Percentiles rank a stretch among this genome's conserved stretches.
Conservation (phyloP, 2,113 vertebrate genomes). For the Accipiter virgatus region DNA sequence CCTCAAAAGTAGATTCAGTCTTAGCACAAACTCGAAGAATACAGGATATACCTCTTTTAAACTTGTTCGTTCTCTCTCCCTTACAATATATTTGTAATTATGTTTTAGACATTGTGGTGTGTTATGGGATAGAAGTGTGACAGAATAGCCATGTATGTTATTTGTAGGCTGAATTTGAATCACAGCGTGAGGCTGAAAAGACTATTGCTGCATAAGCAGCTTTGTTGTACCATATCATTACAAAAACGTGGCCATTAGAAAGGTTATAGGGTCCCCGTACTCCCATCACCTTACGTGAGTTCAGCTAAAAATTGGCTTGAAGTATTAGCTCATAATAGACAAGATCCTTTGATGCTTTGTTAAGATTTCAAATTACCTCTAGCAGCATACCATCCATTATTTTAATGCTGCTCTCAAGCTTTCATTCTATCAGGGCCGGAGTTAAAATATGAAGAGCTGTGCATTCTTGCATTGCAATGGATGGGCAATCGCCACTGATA, state of each 20-base stretch:
- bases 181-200: neutral
- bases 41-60: neutral
- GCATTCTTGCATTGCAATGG: neutral
- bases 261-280: neutral
- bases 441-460: neutral
- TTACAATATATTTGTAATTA: neutral
- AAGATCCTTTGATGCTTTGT: slow-evolving; percentile 13
- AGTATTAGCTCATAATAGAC: neutral
- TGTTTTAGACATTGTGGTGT: neutral
- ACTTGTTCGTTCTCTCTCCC: neutral
- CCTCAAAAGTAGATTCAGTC: neutral
- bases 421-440: neutral
- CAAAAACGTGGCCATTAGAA: neutral
- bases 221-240: neutral
- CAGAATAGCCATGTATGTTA: neutral
- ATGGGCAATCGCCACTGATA: neutral
- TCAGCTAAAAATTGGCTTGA: slow-evolving; percentile 1
- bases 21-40: neutral
- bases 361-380: neutral
- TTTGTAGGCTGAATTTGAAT: neutral
- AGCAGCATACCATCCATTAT: neutral
- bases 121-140: neutral
- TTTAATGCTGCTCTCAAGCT: neutral
- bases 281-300: neutral
- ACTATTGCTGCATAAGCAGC: neutral